Evolutionary conservation across 2,888 invertebrate species (phyloP).

Genomic region (Toxonevra muliebris): DNA sequence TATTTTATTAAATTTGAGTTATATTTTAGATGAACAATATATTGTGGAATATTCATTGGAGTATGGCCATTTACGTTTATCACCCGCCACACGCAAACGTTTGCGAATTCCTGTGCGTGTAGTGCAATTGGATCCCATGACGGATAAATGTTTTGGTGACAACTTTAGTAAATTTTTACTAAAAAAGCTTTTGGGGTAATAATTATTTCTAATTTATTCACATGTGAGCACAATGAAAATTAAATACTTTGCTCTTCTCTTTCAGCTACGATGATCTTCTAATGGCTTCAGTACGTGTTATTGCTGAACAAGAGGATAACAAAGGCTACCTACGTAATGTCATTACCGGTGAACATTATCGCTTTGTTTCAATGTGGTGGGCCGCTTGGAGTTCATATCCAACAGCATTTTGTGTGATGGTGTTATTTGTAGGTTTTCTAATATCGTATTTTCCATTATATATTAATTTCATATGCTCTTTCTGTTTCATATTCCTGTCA

Average conservation of each 20-base stretch:
- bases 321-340: constrained; percentile 97
- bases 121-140: constrained; percentile 85
- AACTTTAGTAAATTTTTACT: constrained; percentile 88
- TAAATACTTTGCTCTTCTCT: not conserved
- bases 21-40: constrained; percentile 82
- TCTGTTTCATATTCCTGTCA: constrained; percentile 64
- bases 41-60: constrained; percentile 98
- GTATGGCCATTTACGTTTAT: constrained; percentile 93
- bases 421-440: constrained; percentile 90
- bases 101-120: constrained; percentile 92
- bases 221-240: not conserved
- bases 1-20: constrained; percentile 40
- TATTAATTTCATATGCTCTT: not conserved
- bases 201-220: not conserved
- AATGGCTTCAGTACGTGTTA: constrained; percentile 94
- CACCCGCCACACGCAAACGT: constrained; percentile 83
- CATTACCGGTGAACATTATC: constrained; percentile 97
- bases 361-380: constrained; percentile 97
- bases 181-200: constrained; percentile 85
- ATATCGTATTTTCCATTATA: constrained; percentile 80
- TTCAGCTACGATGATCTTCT: constrained; percentile 88
- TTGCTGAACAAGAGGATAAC: constrained; percentile 96
- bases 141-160: constrained; percentile 94
- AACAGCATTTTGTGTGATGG: constrained; percentile 96
- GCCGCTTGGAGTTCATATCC: constrained; percentile 95